Evolutionary conservation across 2,113 vertebrate species (phyloP), one percentile per base, ranked within the genome.

Genomic region (Entosphenus tridentatus): DNA sequence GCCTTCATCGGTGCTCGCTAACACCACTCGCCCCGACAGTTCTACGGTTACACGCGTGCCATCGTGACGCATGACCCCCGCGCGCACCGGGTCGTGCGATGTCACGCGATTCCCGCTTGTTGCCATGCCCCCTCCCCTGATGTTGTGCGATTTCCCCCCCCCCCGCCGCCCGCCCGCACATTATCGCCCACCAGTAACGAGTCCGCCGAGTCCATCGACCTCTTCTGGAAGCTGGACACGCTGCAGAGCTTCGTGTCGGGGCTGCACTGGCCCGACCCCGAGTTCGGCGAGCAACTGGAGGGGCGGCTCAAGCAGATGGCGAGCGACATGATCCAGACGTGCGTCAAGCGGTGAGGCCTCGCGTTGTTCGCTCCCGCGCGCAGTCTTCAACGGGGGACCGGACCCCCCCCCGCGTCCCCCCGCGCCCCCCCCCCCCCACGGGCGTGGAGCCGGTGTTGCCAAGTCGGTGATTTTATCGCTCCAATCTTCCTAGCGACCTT

Each of bases 261-360:
- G 76, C 86, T 98, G 11, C 85, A 88, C 73, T 96, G 93, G 93
- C 92, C 92, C 18, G 92, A 98, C 79, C 82, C 83, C 9, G 90
- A 96, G 80, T 96, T 98, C 76, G 86, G 87, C 72, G 81, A 86
- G 75, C 91, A 96, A 73, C 84, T 96, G 80, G 89, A 98, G 76
- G 91, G 93, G 74, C 84, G 92, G 70, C 88, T 98, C 71, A 96
- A 95, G 75, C 85, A 96, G 71, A 95, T 98, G 93, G 90, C 89
- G 75, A 86, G 87, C 77, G 90, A 96, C 77, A 98, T 98, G 93
- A 90, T 93, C 80, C 91, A 96, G 77, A 90, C 93, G 76, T 98
- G 89, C 21, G 85, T 96, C 70, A 95, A 88, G 81, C 90, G 93
- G 93, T 98, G 81, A 39, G 39, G 39, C 39, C 39, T 39, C 39